A percentile compares a stretch with the other conserved stretches of the same genome.
phyloP scores from a whole-genome alignment of 2,888 invertebrate species.

The Drosophila yooni region DNA sequence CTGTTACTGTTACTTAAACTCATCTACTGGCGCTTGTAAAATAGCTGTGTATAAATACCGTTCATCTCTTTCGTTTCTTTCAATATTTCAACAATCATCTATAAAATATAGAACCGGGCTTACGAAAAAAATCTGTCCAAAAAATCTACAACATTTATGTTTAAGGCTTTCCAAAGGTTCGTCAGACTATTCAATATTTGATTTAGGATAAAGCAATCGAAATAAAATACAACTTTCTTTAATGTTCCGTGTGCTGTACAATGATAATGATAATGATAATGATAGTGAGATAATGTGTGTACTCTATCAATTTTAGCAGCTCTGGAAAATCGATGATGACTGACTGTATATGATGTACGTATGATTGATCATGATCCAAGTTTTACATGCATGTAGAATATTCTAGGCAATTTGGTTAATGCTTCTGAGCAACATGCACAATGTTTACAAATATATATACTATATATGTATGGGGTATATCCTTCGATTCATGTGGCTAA shows the following conservation, averaged over 20 bases:
- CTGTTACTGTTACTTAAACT: constrained; percentile 7
- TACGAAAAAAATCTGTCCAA: constrained; percentile 42
- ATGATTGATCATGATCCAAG: constrained; percentile 18
- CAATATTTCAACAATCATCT: constrained; percentile 25
- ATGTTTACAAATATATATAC: constrained; percentile 31
- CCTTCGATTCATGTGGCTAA: constrained; percentile 25
- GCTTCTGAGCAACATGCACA: constrained; percentile 62
- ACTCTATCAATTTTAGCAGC: constrained; percentile 26
- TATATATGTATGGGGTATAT: constrained; percentile 26
- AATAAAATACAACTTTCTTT: constrained; percentile 21
- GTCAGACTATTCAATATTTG: constrained; percentile 68
- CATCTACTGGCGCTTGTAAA: constrained; percentile 59
- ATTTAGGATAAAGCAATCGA: constrained; percentile 17
- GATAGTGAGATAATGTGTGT: constrained; percentile 4
- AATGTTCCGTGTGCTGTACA: constrained; percentile 14
- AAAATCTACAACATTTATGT: constrained; percentile 58
- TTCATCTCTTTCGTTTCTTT: constrained; percentile 13
- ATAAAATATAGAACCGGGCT: constrained; percentile 52
- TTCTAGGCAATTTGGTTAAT: constrained; percentile 63
- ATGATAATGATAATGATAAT: constrained; percentile 20
- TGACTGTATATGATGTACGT: constrained; percentile 13
- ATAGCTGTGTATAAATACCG: constrained; percentile 53
- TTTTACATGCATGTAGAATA: constrained; percentile 50
- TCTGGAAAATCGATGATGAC: constrained; percentile 15
- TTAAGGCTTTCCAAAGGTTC: constrained; percentile 68